Evolutionary conservation across 1,140 invertebrate genomes (phyloP).

Genomic region (Brachionus rubens): DNA sequence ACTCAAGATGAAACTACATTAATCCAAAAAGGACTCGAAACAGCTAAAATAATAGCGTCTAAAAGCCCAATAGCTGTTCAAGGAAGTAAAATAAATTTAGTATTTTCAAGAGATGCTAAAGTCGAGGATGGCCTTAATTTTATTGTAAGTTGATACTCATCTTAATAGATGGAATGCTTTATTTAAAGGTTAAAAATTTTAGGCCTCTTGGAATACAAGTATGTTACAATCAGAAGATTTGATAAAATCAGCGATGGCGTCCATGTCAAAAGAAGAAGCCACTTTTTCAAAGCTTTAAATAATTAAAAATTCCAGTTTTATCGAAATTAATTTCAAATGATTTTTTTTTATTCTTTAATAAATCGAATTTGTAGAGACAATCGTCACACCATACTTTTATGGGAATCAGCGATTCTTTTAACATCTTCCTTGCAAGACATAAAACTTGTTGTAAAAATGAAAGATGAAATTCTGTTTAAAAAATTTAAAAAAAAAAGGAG

Average conservation of each 20-base stretch:
- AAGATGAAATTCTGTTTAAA: no score
- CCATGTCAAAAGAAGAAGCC: slow-evolving; percentile 65
- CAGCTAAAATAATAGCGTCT: slow-evolving; percentile 75
- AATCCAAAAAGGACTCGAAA: slow-evolving; percentile 68
- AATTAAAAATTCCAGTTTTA: no score
- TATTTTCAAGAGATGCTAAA: slow-evolving; percentile 81
- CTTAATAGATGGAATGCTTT: neutral
- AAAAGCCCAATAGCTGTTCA: slow-evolving; percentile 93
- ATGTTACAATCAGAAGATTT: slow-evolving; percentile 90
- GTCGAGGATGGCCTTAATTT: slow-evolving; percentile 80
- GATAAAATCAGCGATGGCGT: slow-evolving; percentile 71
- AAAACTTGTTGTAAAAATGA: no score
- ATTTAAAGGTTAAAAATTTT: slow-evolving; percentile 58
- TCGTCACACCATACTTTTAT: no score
- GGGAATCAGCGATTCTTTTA: no score
- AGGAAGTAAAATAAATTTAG: slow-evolving; percentile 75
- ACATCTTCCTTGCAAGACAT: no score
- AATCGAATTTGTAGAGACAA: no score
- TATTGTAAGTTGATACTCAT: slow-evolving; percentile 68
- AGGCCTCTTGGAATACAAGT: slow-evolving; percentile 74
- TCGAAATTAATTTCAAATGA: neutral
- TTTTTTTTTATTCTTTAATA: neutral
- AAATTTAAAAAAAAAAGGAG: no score
- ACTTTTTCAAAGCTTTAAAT: slow-evolving; percentile 59
- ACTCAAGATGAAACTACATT: slow-evolving; percentile 68